Base-by-base conservation (phyloP, 2,797 vertebrate genomes). In the Lacerta agilis region DNA sequence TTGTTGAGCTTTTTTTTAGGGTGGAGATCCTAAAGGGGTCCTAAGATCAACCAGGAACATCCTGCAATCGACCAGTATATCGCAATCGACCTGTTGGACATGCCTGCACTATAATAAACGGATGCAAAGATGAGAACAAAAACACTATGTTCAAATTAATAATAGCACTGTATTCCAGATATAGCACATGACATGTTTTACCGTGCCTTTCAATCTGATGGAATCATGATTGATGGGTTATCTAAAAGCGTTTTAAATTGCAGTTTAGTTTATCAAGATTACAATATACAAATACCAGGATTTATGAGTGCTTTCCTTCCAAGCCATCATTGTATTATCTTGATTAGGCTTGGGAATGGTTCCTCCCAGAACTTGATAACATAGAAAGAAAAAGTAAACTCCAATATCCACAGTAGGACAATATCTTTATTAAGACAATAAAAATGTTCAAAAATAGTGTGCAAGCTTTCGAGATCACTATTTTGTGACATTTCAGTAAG, bases 261-360 rank as follows among this genome's bases (percentile, higher is more conserved):
- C 38, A 79, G 49, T 36, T 79, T 49, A 83, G 66, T 76, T 71
- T 41, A 43, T 73, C 49, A 86, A 36, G 76, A 79, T 88, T 72
- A 73, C 20, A 45, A 23, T 64, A 36, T 84, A 71, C 67, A 71
- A 61, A 36, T 71, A 72, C 38, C 58, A 41, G n/a, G 66, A 84
- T 61, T 72, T 18, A 72, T 15, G 36, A 80, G 29, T 15, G 15
- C 76, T 75, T 64, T 85, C 29, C n/a, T 38, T 49, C 75, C 49
- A 67, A 20, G 11, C 11, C 41, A 64, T 58, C 17, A 33, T 79
- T 29, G n/a, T 13, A 41, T 64, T 69, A 64, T 83, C 67, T 83
- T 36, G 11, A 72, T 58, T 71, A 66, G 41, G 66, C 29, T 18
- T 83, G 11, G 11, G 45, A 41, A 73, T 84, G 17, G 36, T 41